Conservation (phyloP, 2,113 vertebrate species). For the Salminus brasiliensis region DNA sequence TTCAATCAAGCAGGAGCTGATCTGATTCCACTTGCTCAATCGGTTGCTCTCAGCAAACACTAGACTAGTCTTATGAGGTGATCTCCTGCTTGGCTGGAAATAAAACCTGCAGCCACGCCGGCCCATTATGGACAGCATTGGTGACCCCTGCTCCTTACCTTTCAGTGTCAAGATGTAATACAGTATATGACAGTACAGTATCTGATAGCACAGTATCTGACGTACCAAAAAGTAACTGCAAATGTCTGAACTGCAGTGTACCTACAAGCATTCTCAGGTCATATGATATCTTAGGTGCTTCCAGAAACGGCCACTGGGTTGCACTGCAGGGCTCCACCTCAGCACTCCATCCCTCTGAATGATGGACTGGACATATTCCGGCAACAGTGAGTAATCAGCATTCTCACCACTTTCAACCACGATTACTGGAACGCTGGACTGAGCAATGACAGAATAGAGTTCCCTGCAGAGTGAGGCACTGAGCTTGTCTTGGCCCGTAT, state of each 20-base stretch:
- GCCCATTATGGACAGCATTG: too few species aligned
- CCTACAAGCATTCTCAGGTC: background rate
- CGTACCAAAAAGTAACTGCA: background rate
- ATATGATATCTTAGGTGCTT: slow-evolving; percentile 44
- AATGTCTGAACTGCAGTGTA: background rate
- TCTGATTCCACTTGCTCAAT: too few species aligned
- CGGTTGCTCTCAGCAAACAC: too few species aligned
- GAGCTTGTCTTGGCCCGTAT: background rate
- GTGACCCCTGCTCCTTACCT: too few species aligned
- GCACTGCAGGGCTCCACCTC: slow-evolving; percentile 32
- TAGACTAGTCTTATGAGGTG: too few species aligned
- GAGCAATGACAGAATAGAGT: slow-evolving; percentile 20
- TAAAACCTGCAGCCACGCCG: too few species aligned
- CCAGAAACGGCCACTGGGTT: slow-evolving; percentile 34
- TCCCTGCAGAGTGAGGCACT: background rate
- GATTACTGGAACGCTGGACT: background rate
- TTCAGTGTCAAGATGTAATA: too few species aligned
- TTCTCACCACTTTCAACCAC: slow-evolving; percentile 23
- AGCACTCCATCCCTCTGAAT: background rate
- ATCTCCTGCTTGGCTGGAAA: too few species aligned
- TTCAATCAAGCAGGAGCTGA: too few species aligned
- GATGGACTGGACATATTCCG: slow-evolving; percentile 16
- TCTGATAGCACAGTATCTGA: too few species aligned
- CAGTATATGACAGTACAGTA: too few species aligned
- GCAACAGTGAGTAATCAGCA: slow-evolving; percentile 30